Evolutionary conservation across 2,797 vertebrate species (phyloP), one percentile per base, ranked within the genome.

Genomic region (Gymnoscopelus braueri): DNA sequence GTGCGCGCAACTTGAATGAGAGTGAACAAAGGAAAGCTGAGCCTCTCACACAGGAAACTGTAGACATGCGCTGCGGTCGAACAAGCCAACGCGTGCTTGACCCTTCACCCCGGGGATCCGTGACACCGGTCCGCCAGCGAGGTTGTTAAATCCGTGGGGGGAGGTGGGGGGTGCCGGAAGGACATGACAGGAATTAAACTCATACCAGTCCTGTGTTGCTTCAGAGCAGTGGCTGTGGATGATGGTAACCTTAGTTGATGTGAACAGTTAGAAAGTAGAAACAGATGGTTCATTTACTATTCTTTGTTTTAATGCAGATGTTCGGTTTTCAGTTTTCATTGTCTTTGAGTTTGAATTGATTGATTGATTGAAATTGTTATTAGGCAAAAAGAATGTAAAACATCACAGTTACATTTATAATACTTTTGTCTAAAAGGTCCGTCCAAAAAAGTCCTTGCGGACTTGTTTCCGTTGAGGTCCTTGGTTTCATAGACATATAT

Each of bases 21-120:
- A 44, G 35, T 59, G 79, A 82, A 88, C 87, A 88, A 90, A 83
- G 77, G 77, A 63, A 66, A 83, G 26, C 47, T 56, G 62, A 84
- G 53, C 48, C 70, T 44, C n/a, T 60, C 72, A 7, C 56, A 63
- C 64, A 52, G 72, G 79, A 80, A 89, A 87, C 75, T 51, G 57
- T 69, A 87, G 77, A 87, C 69, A 48, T 6, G 58, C 69, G 58
- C 65, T 63, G 66, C 23, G 47, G 52, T 70, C 65, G 59, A 68
- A 66, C 69, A 71, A 3, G 5, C 9, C 48, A 26, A 52, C 11
- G 39, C 74, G 72, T 3, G 48, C 68, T 88, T 83, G 84, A 89
- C 88, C 88, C 89, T 79, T 91, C 48, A 87, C 81, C 72, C 77
- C 61, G 35, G 72, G 57, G 77, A 74, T 62, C 57, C 0, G 12